These are phyloP conservation scores for Psittacula derbiana DNA, from an alignment of 2,797 vertebrate genomes.

Conservation along the genomic window DNA sequence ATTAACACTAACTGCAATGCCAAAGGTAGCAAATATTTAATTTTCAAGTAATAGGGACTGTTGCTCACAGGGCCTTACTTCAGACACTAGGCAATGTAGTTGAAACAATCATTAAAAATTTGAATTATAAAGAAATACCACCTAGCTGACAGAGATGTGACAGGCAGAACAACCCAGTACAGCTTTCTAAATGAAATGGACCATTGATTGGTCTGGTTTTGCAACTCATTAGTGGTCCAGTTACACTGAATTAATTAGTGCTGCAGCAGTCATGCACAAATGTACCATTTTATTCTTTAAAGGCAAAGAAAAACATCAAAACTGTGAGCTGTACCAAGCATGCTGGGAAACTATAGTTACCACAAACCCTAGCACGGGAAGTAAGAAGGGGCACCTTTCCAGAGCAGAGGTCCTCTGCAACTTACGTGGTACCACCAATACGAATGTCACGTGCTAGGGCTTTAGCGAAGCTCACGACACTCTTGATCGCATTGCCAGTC, in stretches of 20 bases:
- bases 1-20: not conserved
- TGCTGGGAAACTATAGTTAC: not conserved
- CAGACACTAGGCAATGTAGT: not conserved
- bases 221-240: not conserved
- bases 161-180: not conserved
- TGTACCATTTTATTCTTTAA: not conserved
- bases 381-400: not conserved
- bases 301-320: not conserved
- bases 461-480: not conserved
- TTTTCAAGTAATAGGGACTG: not conserved
- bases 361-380: not conserved
- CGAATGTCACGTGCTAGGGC: not conserved
- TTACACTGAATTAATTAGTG: not conserved
- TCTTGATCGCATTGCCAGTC: not conserved
- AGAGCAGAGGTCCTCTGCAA: not conserved
- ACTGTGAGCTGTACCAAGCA: not conserved
- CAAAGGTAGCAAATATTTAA: not conserved
- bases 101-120: slow-evolving; percentile 32
- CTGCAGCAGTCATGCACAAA: not conserved
- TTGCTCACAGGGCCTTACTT: not conserved
- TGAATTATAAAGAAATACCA: not conserved
- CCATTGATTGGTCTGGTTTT: not conserved
- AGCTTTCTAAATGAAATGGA: not conserved
- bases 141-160: not conserved
- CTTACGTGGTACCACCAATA: not conserved